Percentiles rank a stretch among this genome's conserved stretches.
phyloP scores from a whole-genome alignment of 2,797 vertebrate species.

The Octomys mimax region DNA sequence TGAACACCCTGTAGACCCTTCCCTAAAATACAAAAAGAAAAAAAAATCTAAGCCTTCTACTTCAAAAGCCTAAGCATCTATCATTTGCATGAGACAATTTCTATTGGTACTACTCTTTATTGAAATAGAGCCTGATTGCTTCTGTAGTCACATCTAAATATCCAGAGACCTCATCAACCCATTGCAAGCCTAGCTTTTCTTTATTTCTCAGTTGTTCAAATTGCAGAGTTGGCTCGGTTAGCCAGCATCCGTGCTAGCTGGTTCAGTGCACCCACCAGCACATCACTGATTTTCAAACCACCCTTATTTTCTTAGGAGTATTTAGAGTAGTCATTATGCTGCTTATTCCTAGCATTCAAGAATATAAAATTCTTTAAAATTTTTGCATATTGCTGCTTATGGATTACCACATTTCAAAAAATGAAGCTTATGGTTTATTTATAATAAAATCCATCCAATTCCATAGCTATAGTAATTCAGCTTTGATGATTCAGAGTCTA shows the following conservation, averaged over 20 bases:
- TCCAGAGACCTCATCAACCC: background rate
- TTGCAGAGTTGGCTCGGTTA: background rate
- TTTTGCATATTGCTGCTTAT: background rate
- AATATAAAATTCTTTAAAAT: background rate
- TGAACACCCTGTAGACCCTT: no score
- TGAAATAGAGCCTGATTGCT: background rate
- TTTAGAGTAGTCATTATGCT: background rate
- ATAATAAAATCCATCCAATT: conserved; percentile 27
- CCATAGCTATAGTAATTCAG: background rate
- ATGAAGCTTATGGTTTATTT: background rate
- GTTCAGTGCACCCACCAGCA: background rate
- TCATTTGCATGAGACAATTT: background rate
- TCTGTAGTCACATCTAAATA: background rate
- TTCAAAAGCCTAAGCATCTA: background rate
- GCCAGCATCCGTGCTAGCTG: background rate
- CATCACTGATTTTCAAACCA: background rate
- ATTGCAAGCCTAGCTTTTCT: background rate
- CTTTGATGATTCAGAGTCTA: conserved; percentile 30
- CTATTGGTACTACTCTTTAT: background rate
- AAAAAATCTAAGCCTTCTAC: background rate
- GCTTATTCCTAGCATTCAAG: background rate
- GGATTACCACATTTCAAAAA: background rate
- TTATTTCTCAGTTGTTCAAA: background rate
- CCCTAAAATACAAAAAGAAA: no score
- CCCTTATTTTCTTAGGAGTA: background rate